Conservation (phyloP, 1,140 invertebrate species). For the Drosophila burlai region DNA sequence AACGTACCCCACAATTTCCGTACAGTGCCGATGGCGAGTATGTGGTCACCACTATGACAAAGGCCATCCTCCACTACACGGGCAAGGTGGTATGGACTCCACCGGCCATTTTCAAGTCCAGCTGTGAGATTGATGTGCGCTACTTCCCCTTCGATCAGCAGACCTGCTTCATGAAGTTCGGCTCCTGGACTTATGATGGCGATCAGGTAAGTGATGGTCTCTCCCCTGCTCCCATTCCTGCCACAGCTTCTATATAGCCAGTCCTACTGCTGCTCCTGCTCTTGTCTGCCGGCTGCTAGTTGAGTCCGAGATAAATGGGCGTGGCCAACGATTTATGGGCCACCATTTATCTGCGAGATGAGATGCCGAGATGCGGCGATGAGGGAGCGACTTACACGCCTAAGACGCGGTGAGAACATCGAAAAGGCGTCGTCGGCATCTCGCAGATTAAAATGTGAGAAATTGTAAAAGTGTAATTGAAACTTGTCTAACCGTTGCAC, state of each 20-base stretch:
- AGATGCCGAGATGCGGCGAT: constrained; percentile 20
- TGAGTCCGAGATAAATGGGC: constrained; percentile 50
- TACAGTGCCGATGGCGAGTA: constrained; percentile 98
- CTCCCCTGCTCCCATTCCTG: not conserved
- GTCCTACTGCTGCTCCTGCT: not conserved
- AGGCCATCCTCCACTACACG: constrained; percentile 95
- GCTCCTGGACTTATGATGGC: constrained; percentile 99
- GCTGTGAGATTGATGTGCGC: constrained; percentile 97
- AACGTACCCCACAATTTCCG: no score
- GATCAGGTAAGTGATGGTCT: constrained; percentile 89
- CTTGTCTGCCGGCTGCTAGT: not conserved
- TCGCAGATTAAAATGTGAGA: constrained; percentile 81
- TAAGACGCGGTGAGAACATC: constrained; percentile 73
- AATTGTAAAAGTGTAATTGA: constrained; percentile 84
- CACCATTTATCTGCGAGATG: constrained; percentile 57
- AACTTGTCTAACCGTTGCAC: constrained; percentile 78
- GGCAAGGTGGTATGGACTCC: constrained; percentile 97
- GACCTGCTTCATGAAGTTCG: constrained; percentile 98
- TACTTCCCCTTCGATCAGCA: constrained; percentile 99
- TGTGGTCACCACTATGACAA: constrained; percentile 99
- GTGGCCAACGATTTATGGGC: constrained; percentile 68
- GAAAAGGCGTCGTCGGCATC: constrained; percentile 68
- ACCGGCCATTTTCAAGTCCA: constrained; percentile 99
- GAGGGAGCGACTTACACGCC: constrained; percentile 64
- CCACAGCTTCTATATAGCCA: not conserved